A percentile compares a stretch with the other conserved stretches of the same genome.
Evolutionary conservation across 2,888 invertebrate species (phyloP).

Genomic region (Sphaeridia pumilis): DNA sequence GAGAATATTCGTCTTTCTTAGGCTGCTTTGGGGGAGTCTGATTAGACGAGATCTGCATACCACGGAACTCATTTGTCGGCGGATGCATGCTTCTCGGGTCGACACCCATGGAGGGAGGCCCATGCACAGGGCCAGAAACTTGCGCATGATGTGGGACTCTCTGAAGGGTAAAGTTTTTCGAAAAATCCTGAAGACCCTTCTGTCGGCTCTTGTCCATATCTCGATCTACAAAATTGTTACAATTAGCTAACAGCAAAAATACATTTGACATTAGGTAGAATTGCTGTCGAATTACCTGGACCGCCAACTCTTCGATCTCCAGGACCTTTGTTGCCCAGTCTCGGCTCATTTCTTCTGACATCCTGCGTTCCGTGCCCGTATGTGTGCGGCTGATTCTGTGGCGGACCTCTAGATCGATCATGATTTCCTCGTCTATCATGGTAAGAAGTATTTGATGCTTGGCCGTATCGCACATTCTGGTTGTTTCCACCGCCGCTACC

Average conservation of each 20-base stretch:
- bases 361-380: conserved; percentile 16
- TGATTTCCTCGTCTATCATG: conserved; percentile 24
- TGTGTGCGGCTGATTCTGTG: conserved; percentile 23
- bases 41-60: conserved; percentile 15
- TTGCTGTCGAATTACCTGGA: conserved; percentile 5
- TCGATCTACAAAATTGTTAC: not conserved
- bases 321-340: conserved; percentile 26
- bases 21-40: conserved; percentile 18
- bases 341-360: conserved; percentile 20
- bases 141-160: conserved; percentile 17
- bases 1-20: conserved; percentile 25
- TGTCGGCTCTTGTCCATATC: conserved; percentile 19
- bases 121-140: conserved; percentile 16
- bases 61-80: conserved; percentile 15
- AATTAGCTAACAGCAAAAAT: not conserved
- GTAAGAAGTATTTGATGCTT: conserved; percentile 26
- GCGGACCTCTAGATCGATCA: conserved; percentile 21
- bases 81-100: conserved; percentile 22
- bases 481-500: conserved; percentile 42
- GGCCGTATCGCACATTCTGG: conserved; percentile 25
- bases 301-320: conserved; percentile 22
- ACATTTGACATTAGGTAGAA: not conserved
- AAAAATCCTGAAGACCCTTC: conserved; percentile 24
- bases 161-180: conserved; percentile 25
- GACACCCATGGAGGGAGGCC: not conserved